Base-by-base conservation (phyloP, 2,113 vertebrate species). In the Megaleporinus macrocephalus region DNA sequence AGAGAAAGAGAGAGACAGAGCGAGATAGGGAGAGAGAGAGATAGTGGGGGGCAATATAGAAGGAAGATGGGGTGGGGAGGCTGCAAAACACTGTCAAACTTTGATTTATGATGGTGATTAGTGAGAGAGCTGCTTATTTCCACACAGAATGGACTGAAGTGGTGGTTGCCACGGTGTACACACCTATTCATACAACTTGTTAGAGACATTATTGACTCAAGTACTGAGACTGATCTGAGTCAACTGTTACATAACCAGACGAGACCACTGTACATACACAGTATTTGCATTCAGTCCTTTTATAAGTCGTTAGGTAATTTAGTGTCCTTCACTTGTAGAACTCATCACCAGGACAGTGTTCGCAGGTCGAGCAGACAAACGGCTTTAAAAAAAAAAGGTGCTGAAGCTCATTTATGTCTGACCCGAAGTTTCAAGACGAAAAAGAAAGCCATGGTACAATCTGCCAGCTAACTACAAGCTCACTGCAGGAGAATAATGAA, bases 101-200 rank as follows among this genome's bases (percentile, higher is more conserved):
- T 18, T 63, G 20, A 65, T 47, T 81, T 27, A 27, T 73, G 9
- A 36, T 69, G 36, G 65, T 36, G 29, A 22, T 68, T 68, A 68
- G 30, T 18, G 30, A 30, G 27, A 4, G 24, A 27, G 41, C 41
- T 9, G 61, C 24, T 78, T n/a, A 12, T 36, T 55, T 49, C 6
- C 20, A 65, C 1, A 10, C 14, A n/a, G 5, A 26, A 29, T 70
- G 24, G 41, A 24, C 27, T 7, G 33, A 57, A 53, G 20, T 69
- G 59, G 26, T 6, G 24, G 49, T 55, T 57, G 22, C 24, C 24
- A 63, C 24, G 5, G 26, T 49, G 44, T 20, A 30, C 62, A 30
- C 41, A 44, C 9, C 62, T 30, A 18, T 51, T 68, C 65, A 0
- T 68, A 33, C 14, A 30, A 1, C 33, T 36, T 68, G 33, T 68